A percentile compares a stretch with the other conserved stretches of the same genome.
phyloP scores from a whole-genome alignment of 1,140 invertebrate genomes.

The Drepana arcuata region DNA sequence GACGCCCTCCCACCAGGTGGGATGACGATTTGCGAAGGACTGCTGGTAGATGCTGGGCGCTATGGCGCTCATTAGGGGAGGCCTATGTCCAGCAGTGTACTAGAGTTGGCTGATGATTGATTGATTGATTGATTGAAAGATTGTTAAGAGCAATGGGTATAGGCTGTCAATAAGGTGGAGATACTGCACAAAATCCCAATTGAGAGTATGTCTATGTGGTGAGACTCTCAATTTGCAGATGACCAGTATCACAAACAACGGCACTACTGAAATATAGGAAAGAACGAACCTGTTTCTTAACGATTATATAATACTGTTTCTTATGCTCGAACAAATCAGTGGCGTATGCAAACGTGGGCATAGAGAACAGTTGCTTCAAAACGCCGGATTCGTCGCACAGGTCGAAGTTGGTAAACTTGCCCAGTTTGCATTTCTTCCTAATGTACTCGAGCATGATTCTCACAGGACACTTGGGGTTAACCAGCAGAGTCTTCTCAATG shows the following conservation, averaged over 20 bases:
- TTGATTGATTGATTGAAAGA: neutral
- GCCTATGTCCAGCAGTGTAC: no score
- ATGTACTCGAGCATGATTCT: constrained; percentile 56
- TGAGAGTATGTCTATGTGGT: neutral
- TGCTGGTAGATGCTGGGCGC: no score
- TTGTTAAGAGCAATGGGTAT: neutral
- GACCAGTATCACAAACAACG: no score
- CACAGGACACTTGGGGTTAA: constrained; percentile 46
- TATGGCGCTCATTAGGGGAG: no score
- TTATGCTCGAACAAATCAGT: constrained; percentile 43
- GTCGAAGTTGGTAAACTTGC: constrained; percentile 40
- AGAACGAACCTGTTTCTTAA: constrained; percentile 28
- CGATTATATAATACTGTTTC: constrained; percentile 45
- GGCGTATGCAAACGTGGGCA: constrained; percentile 37
- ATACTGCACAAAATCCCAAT: neutral
- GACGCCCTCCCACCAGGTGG: no score
- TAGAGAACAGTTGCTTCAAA: constrained; percentile 31
- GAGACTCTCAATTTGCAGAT: no score
- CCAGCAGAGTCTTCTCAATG: constrained; percentile 37
- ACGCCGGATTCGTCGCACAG: constrained; percentile 36
- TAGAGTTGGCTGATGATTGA: neutral
- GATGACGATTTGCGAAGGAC: no score
- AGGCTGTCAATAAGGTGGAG: neutral
- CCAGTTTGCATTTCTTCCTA: constrained; percentile 41
- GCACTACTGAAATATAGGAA: no score